Base-by-base conservation (phyloP, 2,888 invertebrate genomes). In the Pristionchus arcanus region DNA sequence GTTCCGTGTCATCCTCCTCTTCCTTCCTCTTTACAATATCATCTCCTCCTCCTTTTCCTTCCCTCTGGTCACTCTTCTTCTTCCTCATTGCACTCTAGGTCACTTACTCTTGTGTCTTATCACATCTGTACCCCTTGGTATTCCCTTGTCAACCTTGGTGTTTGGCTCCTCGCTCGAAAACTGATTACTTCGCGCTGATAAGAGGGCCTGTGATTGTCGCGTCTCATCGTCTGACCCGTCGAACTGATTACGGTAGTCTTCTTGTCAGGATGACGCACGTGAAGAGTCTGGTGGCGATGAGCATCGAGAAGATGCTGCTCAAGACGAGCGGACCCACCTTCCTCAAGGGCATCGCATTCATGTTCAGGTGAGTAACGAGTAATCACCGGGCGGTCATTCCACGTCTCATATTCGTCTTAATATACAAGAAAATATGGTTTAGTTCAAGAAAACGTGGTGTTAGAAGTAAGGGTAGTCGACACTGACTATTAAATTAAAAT, bases 321-420 rank as follows among this genome's bases (percentile, higher is more conserved):
- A 93, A 93, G 89, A 93, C 93, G 16, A 91, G 91, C 49, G 93
- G 93, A 13, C 91, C 91, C 59, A 92, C 92, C 16, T 93, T 93
- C 89, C 81, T 93, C 25, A 83, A 90, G 37, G 91, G 91, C 66
- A 77, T 88, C 42, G 88, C 88, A 88, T 88, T 88, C 88, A 88
- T 88, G 88, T 77, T 71, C 74, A 77, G 87, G 87, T 87, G 19
- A 42, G 68, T 9, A 21, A 31, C 25, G n/a, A n/a, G n/a, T n/a
- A n/a, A n/a, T n/a, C n/a, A n/a, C n/a, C n/a, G n/a, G n/a, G n/a
- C n/a, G n/a, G n/a, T n/a, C n/a, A n/a, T n/a, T n/a, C n/a, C n/a
- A n/a, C n/a, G n/a, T n/a, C n/a, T n/a, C n/a, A n/a, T n/a, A n/a
- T n/a, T n/a, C n/a, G n/a, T n/a, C n/a, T n/a, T n/a, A n/a, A n/a